A percentile compares a stretch with the other conserved stretches of the same genome.
These are phyloP conservation scores for Arothron firmamentum DNA, from an alignment of 2,113 vertebrate species.

Conservation along the genomic window DNA sequence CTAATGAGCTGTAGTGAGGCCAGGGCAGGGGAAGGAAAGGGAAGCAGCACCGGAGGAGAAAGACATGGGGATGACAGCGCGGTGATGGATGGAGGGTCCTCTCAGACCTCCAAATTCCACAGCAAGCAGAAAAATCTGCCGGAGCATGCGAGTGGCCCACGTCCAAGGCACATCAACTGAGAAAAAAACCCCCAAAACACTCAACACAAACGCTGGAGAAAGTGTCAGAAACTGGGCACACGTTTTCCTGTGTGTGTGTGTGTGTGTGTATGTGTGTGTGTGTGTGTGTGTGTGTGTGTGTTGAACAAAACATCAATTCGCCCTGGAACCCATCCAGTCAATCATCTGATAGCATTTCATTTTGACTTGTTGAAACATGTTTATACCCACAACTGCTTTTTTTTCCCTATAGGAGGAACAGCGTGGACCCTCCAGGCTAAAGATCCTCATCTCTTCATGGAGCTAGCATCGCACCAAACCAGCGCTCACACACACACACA, in stretches of 20 bases:
- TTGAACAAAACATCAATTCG: constrained; percentile 33
- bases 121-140: constrained; percentile 71
- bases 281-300: constrained; percentile 3
- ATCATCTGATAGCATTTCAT: constrained; percentile 29
- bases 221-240: constrained; percentile 5
- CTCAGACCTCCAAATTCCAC: constrained; percentile 73
- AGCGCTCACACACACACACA: background rate
- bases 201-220: constrained; percentile 11
- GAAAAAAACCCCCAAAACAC: constrained; percentile 34
- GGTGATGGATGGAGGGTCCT: constrained; percentile 74
- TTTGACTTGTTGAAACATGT: constrained; percentile 31
- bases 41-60: constrained; percentile 33
- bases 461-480: constrained; percentile 14
- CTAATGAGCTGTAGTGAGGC: constrained; percentile 77
- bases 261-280: background rate
- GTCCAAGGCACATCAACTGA: constrained; percentile 55
- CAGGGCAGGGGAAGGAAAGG: constrained; percentile 34
- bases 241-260: too few species aligned
- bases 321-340: constrained; percentile 17
- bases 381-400: constrained; percentile 24
- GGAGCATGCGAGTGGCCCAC: constrained; percentile 55
- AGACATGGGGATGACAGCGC: constrained; percentile 63
- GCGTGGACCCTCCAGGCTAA: constrained; percentile 54
- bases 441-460: constrained; percentile 44
- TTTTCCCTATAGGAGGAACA: constrained; percentile 30